Evolutionary conservation across 2,113 vertebrate genomes (phyloP), one percentile per base, ranked within the genome.

Genomic region (Raja brachyura): DNA sequence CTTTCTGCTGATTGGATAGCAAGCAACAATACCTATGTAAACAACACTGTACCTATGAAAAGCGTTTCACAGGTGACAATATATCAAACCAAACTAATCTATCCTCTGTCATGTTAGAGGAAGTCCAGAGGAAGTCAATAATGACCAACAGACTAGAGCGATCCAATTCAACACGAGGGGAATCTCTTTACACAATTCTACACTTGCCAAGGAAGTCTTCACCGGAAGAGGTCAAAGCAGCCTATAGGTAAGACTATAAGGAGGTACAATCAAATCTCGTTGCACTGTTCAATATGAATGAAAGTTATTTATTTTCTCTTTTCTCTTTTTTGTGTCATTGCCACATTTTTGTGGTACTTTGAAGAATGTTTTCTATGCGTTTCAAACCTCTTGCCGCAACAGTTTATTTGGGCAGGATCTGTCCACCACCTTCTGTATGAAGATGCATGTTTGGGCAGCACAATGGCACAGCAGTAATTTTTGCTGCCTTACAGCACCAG

Each of bases 141-240:
- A 92, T 92, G 90, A 63, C 90, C 33, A 13, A 73, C 18, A 92
- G 90, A 73, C 68, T 3, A 2, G 83, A 88, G 1, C 83, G 83
- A 88, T n/a, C 83, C 14, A 31, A 88, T 63, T 92, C 90, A 39
- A 20, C 68, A 25, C 70, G 68, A 73, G 90, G 63, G 13, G 90
- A 92, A 73, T 13, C 20, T 54, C 66, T 92, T 70, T 92, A 92
- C 13, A 39, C 9, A 18, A 92, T 73, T 73, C 22, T 92, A 92
- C 31, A 73, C 4, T 39, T 92, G 90, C 63, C 63, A 73, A 48
- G 1, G 33, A 74, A 73, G 28, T 39, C 90, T 1, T 25, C 90
- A 8, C 20, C 68, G n/a, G 90, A 92, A 92, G 90, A 73, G 90
- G 68, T 92, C 22, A 92, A 92, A 73, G 66, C 90, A 74, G 66